Evolutionary conservation across 2,888 invertebrate genomes (phyloP).

Genomic region (Maniola hyperantus): DNA sequence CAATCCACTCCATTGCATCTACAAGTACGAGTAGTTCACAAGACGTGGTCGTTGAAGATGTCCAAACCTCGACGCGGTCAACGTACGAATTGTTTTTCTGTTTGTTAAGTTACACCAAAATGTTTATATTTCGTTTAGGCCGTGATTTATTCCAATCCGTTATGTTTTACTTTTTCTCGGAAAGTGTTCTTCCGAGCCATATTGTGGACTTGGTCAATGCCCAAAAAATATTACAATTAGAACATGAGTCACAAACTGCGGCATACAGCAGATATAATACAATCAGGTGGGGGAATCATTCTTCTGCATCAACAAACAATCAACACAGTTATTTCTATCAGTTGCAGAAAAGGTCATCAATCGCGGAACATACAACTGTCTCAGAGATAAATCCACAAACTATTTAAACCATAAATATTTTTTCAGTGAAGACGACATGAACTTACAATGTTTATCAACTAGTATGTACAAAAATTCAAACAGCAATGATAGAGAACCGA

Average conservation of each 20-base stretch:
- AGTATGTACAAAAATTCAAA: slow-evolving; percentile 44
- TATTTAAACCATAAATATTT: slow-evolving; percentile 56
- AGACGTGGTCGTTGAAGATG: slow-evolving; percentile 49
- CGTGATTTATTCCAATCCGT: slow-evolving; percentile 58
- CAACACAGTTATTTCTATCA: slow-evolving; percentile 54
- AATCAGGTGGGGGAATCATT: slow-evolving; percentile 44
- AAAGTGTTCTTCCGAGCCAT: slow-evolving; percentile 57
- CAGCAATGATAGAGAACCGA: slow-evolving; percentile 49
- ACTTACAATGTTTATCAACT: slow-evolving; percentile 44
- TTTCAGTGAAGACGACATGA: slow-evolving; percentile 59
- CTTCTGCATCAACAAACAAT: slow-evolving; percentile 41
- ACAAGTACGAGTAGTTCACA: slow-evolving; percentile 28
- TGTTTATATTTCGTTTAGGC: slow-evolving; percentile 60
- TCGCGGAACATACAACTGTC: slow-evolving; percentile 41
- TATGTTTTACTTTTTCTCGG: slow-evolving; percentile 53
- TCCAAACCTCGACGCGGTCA: slow-evolving; percentile 46
- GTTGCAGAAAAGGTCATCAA: slow-evolving; percentile 50
- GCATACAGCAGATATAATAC: slow-evolving; percentile 58
- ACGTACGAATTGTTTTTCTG: slow-evolving; percentile 68
- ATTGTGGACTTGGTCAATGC: slow-evolving; percentile 58
- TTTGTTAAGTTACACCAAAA: slow-evolving; percentile 59
- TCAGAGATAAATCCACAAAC: slow-evolving; percentile 39
- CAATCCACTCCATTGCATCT: slow-evolving; percentile 41
- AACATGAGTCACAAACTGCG: slow-evolving; percentile 53
- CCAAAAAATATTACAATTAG: slow-evolving; percentile 52